These are phyloP conservation scores for Seriola quinqueradiata DNA, from an alignment of 2,113 vertebrate genomes.

Conservation along the genomic window DNA sequence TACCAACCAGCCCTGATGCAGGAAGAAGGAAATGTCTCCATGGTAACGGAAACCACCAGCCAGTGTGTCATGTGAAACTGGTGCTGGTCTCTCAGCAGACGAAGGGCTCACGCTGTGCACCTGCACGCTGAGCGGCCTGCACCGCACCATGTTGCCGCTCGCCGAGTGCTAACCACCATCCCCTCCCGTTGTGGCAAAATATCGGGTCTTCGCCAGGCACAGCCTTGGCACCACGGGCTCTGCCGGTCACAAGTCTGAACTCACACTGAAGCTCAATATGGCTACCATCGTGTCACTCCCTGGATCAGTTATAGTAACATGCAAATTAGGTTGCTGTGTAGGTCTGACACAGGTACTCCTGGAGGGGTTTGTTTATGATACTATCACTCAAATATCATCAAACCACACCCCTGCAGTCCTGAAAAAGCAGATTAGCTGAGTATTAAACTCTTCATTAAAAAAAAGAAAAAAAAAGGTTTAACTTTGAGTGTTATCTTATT, in stretches of 20 bases:
- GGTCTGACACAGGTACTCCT: neutral
- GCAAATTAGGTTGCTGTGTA: neutral
- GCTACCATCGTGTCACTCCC: constrained; percentile 19
- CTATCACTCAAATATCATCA: constrained; percentile 6
- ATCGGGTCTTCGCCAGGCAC: constrained; percentile 50
- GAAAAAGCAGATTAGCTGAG: neutral
- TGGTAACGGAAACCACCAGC: constrained; percentile 90
- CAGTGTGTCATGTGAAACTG: constrained; percentile 87
- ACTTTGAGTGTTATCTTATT: neutral
- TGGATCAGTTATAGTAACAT: constrained; percentile 19
- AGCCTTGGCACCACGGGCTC: constrained; percentile 25
- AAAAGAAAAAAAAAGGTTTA: neutral
- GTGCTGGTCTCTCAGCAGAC: constrained; percentile 77
- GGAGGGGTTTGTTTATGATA: neutral
- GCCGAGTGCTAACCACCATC: constrained; percentile 51
- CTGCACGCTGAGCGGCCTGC: constrained; percentile 71
- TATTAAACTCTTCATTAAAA: neutral
- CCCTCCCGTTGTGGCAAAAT: constrained; percentile 58
- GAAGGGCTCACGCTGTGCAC: constrained; percentile 73
- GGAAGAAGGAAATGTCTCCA: constrained; percentile 90
- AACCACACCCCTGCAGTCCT: neutral
- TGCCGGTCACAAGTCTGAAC: constrained; percentile 50
- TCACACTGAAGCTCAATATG: constrained; percentile 60
- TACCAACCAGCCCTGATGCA: constrained; percentile 86
- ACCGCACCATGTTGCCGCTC: constrained; percentile 52